Percentiles rank a stretch among this genome's conserved stretches.
Evolutionary conservation across 2,797 vertebrate genomes (phyloP).

Genomic region (Oophaga sylvatica): DNA sequence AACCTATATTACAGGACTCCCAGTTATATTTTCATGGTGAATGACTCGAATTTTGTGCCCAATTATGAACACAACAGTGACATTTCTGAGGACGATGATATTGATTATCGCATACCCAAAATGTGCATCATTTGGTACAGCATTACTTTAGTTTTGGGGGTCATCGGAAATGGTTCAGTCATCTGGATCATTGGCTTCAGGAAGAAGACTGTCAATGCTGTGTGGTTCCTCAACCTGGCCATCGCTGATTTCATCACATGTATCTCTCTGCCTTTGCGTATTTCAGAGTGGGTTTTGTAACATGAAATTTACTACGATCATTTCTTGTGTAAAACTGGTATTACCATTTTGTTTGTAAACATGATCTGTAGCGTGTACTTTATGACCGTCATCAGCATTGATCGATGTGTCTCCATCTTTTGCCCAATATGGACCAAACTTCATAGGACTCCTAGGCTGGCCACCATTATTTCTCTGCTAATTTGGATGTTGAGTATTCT

Average conservation of each 20-base stretch:
- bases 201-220: constrained; percentile 33
- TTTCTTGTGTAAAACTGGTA: background rate
- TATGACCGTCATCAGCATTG: constrained; percentile 49
- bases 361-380: constrained; percentile 51
- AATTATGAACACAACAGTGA: no score
- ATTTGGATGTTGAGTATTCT: constrained; percentile 20
- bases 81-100: no score
- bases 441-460: constrained; percentile 7
- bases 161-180: constrained; percentile 44
- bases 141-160: constrained; percentile 31
- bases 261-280: constrained; percentile 36
- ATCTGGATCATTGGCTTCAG: constrained; percentile 55
- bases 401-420: constrained; percentile 52
- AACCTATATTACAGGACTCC: background rate
- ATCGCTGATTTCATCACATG: constrained; percentile 42
- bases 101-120: background rate
- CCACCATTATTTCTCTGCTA: constrained; percentile 8
- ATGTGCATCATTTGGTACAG: constrained; percentile 57
- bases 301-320: background rate
- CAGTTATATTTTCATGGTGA: no score
- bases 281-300: constrained; percentile 32
- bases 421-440: constrained; percentile 50
- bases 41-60: no score
- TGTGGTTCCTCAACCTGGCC: constrained; percentile 49
- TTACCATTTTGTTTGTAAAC: constrained; percentile 34